phyloP scores from a whole-genome alignment of 2,797 vertebrate species.

The Melanotaenia parkinsoni region DNA sequence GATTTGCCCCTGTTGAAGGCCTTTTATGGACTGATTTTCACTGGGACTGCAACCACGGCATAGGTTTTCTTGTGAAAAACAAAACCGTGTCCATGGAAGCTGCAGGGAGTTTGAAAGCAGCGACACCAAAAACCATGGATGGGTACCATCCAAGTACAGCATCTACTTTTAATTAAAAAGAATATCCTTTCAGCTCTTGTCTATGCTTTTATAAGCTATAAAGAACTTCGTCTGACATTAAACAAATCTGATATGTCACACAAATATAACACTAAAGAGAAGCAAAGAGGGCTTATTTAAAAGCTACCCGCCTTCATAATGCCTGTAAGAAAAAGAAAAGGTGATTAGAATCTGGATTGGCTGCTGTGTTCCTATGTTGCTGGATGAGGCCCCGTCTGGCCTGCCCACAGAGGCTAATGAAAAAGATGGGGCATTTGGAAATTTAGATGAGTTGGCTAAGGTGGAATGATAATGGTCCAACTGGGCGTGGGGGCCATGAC shows the following conservation, averaged over 20 bases:
- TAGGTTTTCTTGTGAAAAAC: slow-evolving; percentile 40
- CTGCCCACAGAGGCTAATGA: slow-evolving; percentile 84
- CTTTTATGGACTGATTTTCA: slow-evolving; percentile 27
- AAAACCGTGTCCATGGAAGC: slow-evolving; percentile 26
- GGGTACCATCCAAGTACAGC: slow-evolving; percentile 34
- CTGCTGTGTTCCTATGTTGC: slow-evolving; percentile 27
- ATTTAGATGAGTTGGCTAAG: slow-evolving; percentile 77
- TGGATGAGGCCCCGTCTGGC: slow-evolving; percentile 47
- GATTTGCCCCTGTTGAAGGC: slow-evolving; percentile 19
- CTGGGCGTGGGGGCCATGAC: slow-evolving; percentile 86
- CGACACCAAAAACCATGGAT: slow-evolving; percentile 33
- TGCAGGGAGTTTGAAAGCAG: slow-evolving; percentile 2
- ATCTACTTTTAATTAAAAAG: slow-evolving; percentile 51
- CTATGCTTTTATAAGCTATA: slow-evolving; percentile 27
- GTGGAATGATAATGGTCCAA: slow-evolving; percentile 90
- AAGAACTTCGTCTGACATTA: slow-evolving; percentile 19
- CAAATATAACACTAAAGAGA: slow-evolving; percentile 30
- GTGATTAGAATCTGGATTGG: slow-evolving; percentile 38
- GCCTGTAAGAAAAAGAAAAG: slow-evolving; percentile 23
- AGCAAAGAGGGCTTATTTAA: slow-evolving; percentile 28
- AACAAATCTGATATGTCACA: slow-evolving; percentile 24
- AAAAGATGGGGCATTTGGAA: slow-evolving; percentile 82
- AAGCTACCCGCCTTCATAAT: slow-evolving; percentile 38
- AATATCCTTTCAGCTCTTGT: slow-evolving; percentile 13
- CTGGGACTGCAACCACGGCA: slow-evolving; percentile 11